Evolutionary conservation across 2,888 invertebrate genomes (phyloP), one percentile per base, ranked within the genome.

Genomic region (Sinotaia quadrata): DNA sequence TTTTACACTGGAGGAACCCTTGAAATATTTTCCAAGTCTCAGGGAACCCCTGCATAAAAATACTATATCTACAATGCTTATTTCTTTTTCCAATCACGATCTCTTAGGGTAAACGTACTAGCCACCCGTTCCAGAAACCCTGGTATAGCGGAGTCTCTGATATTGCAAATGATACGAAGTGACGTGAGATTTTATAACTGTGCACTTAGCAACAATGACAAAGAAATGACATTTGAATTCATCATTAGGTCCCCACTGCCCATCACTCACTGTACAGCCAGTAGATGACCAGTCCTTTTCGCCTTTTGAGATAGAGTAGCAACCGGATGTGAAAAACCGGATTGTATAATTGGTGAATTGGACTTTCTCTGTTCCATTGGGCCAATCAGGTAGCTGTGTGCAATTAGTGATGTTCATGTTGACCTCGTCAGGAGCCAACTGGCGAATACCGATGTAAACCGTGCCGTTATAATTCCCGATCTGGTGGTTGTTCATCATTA

Each of bases 341-440:
- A 89, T 68, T 27, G 79, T 75, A 75, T 88, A 89, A 69, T 85
- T 80, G 2, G 78, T 78, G 72, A 88, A 86, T 24, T 79, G 74
- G 8, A 79, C 68, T 12, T 68, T 68, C 18, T 52, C 51, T n/a
- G 82, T 69, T 15, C 76, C 77, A 21, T 81, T 80, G 49, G 75
- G 76, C n/a, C 78, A 79, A 7, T 75, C 72, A n/a, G 82, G 80
- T 7, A 78, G 67, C 1, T 72, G 69, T 5, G 67, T 68, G 5
- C 82, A 78, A 5, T 83, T 70, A 18, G 75, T 76, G 33, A 76
- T 73, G 63, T 85, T 83, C 56, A 75, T 75, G 57, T 83, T 78
- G 18, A 73, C 69, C 51, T 87, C 87, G 2, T 67, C 67, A 2
- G 69, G 62, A 1, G 61, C 61, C 33, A 85, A 62, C 68, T 84